Conservation (phyloP, 1,140 invertebrate species). For the Oscheius sp. region DNA sequence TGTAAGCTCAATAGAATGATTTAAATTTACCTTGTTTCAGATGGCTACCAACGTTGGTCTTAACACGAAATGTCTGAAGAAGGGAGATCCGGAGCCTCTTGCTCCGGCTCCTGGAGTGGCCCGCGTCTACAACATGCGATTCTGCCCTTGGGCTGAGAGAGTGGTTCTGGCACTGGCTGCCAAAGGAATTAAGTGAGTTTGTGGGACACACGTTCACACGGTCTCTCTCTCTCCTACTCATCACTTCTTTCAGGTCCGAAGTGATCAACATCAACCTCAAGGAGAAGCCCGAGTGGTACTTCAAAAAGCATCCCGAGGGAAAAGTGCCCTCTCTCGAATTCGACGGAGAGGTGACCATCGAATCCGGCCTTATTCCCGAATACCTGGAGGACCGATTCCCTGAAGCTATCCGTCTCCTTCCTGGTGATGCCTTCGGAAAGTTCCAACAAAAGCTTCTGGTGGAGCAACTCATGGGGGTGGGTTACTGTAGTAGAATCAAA, state of each 20-base stretch:
- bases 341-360: constrained; percentile 33
- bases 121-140: constrained; percentile 34
- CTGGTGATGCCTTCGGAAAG: constrained; percentile 24
- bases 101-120: constrained; percentile 11
- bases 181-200: constrained; percentile 18
- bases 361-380: constrained; percentile 26
- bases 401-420: constrained; percentile 25
- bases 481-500: not conserved
- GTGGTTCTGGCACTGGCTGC: constrained; percentile 14
- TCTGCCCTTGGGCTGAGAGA: constrained; percentile 35
- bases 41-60: not conserved
- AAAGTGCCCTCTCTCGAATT: constrained; percentile 29
- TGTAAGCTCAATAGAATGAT: no score
- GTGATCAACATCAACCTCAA: constrained; percentile 33
- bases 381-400: constrained; percentile 33
- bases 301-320: constrained; percentile 35
- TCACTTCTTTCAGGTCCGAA: constrained; percentile 19
- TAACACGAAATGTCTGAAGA: not conserved
- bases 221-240: not conserved
- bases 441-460: constrained; percentile 24
- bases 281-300: constrained; percentile 36
- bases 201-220: no score
- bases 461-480: not conserved
- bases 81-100: constrained; percentile 25
- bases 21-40: not conserved